These are phyloP conservation scores for Agrilus mali DNA, from an alignment of 2,888 invertebrate genomes.

Conservation along the genomic window DNA sequence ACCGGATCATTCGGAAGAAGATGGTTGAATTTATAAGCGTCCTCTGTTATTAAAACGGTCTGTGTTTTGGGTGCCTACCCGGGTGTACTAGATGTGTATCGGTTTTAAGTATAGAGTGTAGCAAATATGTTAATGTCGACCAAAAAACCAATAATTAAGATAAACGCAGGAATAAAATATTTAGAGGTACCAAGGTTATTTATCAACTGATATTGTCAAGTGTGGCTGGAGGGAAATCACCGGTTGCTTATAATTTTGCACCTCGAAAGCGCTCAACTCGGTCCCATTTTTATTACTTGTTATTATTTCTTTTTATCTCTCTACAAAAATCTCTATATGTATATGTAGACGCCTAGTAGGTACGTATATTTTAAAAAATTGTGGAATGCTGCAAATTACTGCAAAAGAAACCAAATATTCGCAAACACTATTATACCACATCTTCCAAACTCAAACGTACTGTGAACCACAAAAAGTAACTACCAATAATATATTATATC, in stretches of 20 bases:
- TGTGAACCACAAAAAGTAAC: no score
- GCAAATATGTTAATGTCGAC: constrained; percentile 27
- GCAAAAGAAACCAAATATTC: no score
- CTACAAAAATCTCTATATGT: no score
- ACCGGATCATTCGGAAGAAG: no score
- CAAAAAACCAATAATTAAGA: constrained; percentile 31
- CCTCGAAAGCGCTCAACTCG: constrained; percentile 6
- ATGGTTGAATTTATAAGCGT: no score
- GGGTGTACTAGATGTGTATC: constrained; percentile 10
- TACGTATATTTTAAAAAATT: no score
- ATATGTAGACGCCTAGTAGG: no score
- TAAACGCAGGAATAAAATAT: constrained; percentile 30
- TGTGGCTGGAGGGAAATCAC: constrained; percentile 20
- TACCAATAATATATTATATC: no score
- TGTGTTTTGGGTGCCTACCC: constrained; percentile 4
- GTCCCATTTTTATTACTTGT: constrained; percentile 8
- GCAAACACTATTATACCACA: no score
- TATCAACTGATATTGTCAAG: constrained; percentile 31
- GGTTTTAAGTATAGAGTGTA: constrained; percentile 16
- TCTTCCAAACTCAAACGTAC: no score
- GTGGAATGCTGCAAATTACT: no score
- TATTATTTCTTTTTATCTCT: constrained; percentile 12
- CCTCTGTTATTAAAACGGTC: no score
- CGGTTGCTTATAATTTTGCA: constrained; percentile 19
- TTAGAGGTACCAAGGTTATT: constrained; percentile 25